These are phyloP conservation scores for Aurelia aurita complex sp. Pacific DNA, from an alignment of 30 jellyfish, hydroid and myxozoan genomes.

Conservation along the genomic window DNA sequence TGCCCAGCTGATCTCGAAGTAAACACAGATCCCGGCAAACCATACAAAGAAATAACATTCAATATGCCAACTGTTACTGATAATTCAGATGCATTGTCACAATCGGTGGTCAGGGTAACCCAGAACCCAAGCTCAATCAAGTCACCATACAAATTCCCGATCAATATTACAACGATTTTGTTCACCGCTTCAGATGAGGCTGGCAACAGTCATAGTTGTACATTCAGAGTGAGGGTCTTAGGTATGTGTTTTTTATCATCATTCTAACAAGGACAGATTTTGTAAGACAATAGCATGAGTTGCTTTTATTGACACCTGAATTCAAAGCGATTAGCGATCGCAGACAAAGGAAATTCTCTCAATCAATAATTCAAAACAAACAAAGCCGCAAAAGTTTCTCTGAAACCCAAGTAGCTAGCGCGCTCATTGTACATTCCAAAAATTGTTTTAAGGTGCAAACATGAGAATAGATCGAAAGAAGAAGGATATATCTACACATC, in stretches of 20 bases:
- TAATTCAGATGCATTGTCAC: slow-evolving; percentile 79
- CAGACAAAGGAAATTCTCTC: no score
- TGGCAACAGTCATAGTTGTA: slow-evolving; percentile 84
- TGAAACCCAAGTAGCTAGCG: no score
- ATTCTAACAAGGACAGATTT: no score
- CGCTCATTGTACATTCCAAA: no score
- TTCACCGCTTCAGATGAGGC: slow-evolving; percentile 92
- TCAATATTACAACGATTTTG: slow-evolving; percentile 72
- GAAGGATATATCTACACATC: no score
- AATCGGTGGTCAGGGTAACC: slow-evolving; percentile 55
- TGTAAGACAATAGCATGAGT: no score
- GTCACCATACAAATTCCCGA: slow-evolving; percentile 94
- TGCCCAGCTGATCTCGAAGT: slow-evolving; percentile 85
- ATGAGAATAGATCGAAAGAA: no score
- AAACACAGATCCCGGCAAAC: slow-evolving; percentile 73
- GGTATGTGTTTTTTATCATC: slow-evolving; percentile 5
- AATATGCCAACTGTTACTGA: slow-evolving; percentile 77
- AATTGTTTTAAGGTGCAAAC: no score
- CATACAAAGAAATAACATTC: slow-evolving; percentile 72
- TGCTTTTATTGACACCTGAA: no score
- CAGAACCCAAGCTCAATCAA: slow-evolving; percentile 78
- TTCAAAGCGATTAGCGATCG: no score
- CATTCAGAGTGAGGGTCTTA: slow-evolving; percentile 76
- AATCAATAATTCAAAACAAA: no score
- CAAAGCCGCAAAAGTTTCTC: no score